These are phyloP conservation scores for Hiodon alosoides DNA, from an alignment of 2,113 vertebrate genomes.

Conservation along the genomic window DNA sequence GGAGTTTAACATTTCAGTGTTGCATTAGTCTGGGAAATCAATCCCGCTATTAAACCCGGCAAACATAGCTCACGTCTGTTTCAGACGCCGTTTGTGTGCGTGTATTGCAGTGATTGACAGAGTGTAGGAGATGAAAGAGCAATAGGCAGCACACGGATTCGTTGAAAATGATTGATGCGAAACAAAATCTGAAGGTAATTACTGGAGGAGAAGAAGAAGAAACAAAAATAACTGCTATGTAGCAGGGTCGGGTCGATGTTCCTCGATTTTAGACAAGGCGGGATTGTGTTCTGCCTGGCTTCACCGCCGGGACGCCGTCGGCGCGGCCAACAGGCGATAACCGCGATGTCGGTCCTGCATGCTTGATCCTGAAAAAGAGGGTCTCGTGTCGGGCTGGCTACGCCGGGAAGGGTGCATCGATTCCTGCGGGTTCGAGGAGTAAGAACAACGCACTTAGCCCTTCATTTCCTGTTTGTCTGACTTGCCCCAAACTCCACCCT, in stretches of 20 bases:
- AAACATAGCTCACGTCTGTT: neutral
- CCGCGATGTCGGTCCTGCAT: too few species aligned
- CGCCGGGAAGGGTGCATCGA: too few species aligned
- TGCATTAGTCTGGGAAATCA: neutral
- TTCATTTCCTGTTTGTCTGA: neutral
- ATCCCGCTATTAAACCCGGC: neutral
- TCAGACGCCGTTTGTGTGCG: neutral
- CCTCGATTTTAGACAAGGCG: constrained; percentile 15
- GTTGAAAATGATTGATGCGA: constrained; percentile 42
- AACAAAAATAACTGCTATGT: constrained; percentile 1
- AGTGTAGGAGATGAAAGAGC: neutral
- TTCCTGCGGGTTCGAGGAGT: too few species aligned
- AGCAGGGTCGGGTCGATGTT: constrained; percentile 29
- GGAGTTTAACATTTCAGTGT: neutral
- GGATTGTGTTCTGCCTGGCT: neutral
- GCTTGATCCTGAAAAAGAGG: too few species aligned
- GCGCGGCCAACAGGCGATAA: too few species aligned
- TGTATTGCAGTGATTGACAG: neutral
- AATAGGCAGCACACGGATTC: constrained; percentile 13
- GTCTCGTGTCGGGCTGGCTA: too few species aligned
- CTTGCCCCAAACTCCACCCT: neutral
- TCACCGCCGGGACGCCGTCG: too few species aligned
- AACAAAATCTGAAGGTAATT: constrained; percentile 41
- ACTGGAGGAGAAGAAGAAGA: constrained; percentile 24
- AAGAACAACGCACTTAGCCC: too few species aligned